Evolutionary conservation across 1,140 invertebrate genomes (phyloP).

Genomic region (Cotesia vestalis): DNA sequence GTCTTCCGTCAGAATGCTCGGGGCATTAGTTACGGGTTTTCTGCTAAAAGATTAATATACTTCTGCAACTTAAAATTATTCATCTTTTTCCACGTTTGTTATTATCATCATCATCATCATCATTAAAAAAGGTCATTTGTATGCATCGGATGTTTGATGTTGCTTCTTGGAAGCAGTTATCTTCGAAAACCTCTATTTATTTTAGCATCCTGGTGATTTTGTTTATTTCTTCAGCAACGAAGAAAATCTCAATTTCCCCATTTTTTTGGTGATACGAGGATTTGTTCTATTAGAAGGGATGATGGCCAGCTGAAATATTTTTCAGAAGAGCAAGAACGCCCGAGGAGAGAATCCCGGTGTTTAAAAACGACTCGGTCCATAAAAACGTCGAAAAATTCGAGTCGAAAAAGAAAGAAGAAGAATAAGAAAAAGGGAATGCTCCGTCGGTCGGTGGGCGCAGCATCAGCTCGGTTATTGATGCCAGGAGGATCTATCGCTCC

Average conservation of each 20-base stretch:
- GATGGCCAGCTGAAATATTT: neutral
- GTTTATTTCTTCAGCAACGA: too few relatives aligned
- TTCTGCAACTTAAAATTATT: conserved; percentile 2
- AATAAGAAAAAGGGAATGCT: conserved; percentile 11
- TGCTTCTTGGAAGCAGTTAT: too few relatives aligned
- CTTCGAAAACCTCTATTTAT: too few relatives aligned
- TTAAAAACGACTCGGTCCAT: conserved; percentile 1
- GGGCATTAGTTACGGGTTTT: neutral
- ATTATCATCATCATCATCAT: neutral
- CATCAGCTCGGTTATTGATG: conserved; percentile 37
- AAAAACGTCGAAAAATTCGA: conserved; percentile 34
- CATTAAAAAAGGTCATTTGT: conserved; percentile 2
- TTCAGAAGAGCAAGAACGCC: conserved; percentile 11
- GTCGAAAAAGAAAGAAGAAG: conserved; percentile 18
- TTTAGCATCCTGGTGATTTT: too few relatives aligned
- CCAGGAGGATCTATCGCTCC: conserved; percentile 55
- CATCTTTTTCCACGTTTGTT: conserved; percentile 9
- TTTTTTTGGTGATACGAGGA: too few relatives aligned
- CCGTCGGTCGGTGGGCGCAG: conserved; percentile 10
- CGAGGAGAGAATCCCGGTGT: conserved; percentile 13
- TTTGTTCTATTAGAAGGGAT: too few relatives aligned
- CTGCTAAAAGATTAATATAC: conserved; percentile 20
- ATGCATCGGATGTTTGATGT: too few relatives aligned
- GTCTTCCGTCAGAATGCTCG: conserved; percentile 12
- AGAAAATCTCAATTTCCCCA: too few relatives aligned